Evolutionary conservation across 2,797 vertebrate genomes (phyloP), one percentile per base, ranked within the genome.

Genomic region (Nannoperca australis): DNA sequence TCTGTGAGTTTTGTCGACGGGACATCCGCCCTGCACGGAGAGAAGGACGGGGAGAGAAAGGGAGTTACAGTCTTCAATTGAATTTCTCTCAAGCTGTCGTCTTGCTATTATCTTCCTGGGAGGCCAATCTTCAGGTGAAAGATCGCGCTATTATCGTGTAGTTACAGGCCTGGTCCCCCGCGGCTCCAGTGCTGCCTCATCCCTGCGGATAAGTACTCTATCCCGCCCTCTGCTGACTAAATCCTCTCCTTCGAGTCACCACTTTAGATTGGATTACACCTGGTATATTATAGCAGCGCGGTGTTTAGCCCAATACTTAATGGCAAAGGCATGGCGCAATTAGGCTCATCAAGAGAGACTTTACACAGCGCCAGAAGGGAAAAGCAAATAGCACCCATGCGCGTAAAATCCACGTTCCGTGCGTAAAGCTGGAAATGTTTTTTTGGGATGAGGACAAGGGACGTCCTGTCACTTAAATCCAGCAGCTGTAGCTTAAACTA

Each of bases 1-100:
- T 93, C 98, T 96, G 95, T 99, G 98, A 2, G 98, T 99, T 95
- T 99, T 99, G 94, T 99, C 98, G 83, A 99, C 98, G 1, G 98
- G 98, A 91, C 98, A 99, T 17, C 98, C 97, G 64, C 98, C 98
- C 98, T 99, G 90, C 30, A 42, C 80, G 55, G 36, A 75, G 13
- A 79, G 53, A 78, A 3, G 67, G 22, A 67, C 24, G 3, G 24
- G 3, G 11, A 34, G 17, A 38, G 3, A 66, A 7, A 60, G 12
- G 55, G 24, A 66, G 80, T 90, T 85, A 84, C 22, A 86, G 70
- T 68, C 73, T 77, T 45, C 68, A 50, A 70, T 50, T 83, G 30
- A 22, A 62, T 74, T 70, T 73, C 55, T 59, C 59, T 20, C 45
- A 0, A 11, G 17, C 44, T 45, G 18, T 45, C 15, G 15, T 70